Base-by-base conservation (phyloP, 2,797 vertebrate genomes). In the Pteronotus mesoamericanus region DNA sequence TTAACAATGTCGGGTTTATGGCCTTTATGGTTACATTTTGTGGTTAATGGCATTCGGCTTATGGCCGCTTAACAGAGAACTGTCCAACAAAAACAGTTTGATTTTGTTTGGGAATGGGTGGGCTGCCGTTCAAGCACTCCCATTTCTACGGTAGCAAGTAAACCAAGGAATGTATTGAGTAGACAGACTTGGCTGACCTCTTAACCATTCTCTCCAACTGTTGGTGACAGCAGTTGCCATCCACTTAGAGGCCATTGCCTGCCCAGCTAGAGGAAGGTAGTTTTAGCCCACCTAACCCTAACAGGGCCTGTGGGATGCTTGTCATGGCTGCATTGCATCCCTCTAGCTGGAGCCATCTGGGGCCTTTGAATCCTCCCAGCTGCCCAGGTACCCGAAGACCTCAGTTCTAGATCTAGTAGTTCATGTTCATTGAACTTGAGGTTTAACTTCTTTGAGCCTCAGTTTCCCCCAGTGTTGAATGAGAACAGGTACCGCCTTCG, bases 1-100 rank as follows among this genome's bases (percentile, higher is more conserved):
- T 98, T 98, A 99, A 98, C 98, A 98, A 97, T 98, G 98, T 98
- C 82, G 97, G 97, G 98, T 98, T 98, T 98, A 98, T 98, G 98
- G 97, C 97, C 98, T 98, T 98, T 98, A 98, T 98, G 98, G 98
- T 98, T 98, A 98, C 97, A 97, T 98, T 98, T 99, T 97, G 97
- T 96, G 95, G 98, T 98, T 98, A 98, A 98, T 98, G 98, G 95
- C 97, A 98, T 98, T 98, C 92, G 71, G 97, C 98, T 98, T 98
- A 98, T 82, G 98, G 98, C 97, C 93, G 94, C 96, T 98, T 98
- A 98, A 97, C 96, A 96, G 92, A 51, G 96, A 98, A 98, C 95
- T 97, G 97, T 98, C 97, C 0, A 21, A 96, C 93, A 98, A 97
- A 98, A 98, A 96, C 94, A 95, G 83, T 96, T 91, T 96, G 85